A percentile compares a stretch with the other conserved stretches of the same genome.
Evolutionary conservation across 2,888 invertebrate species (phyloP).

Genomic region (Agrenia bidenticulata): DNA sequence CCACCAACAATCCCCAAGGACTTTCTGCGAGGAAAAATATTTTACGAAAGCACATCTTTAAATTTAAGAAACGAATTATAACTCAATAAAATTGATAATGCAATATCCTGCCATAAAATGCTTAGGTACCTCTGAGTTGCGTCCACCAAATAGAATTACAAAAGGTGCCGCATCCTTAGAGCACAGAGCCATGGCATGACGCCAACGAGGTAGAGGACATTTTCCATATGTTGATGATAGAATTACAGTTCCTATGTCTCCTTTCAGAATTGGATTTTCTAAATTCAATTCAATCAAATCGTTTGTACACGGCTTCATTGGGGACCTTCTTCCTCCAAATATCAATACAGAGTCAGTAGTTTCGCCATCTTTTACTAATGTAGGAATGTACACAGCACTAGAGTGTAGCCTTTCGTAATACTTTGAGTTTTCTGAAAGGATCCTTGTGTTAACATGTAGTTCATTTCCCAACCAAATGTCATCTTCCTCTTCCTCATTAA

Average conservation of each 20-base stretch:
- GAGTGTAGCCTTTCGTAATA: slow-evolving; percentile 37
- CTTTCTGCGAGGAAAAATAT: slow-evolving; percentile 20
- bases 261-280: slow-evolving; percentile 31
- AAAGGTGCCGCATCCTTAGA: slow-evolving; percentile 24
- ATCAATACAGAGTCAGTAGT: slow-evolving; percentile 36
- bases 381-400: slow-evolving; percentile 31
- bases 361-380: slow-evolving; percentile 21
- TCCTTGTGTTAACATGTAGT: slow-evolving; percentile 29
- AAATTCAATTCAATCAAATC: slow-evolving; percentile 43
- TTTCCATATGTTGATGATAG: slow-evolving; percentile 30
- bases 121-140: slow-evolving; percentile 33
- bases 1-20: slow-evolving; percentile 45
- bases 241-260: slow-evolving; percentile 29
- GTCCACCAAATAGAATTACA: slow-evolving; percentile 47
- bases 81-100: slow-evolving; percentile 1
- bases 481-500: slow-evolving; percentile 14
- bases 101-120: neutral
- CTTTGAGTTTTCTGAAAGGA: slow-evolving; percentile 35
- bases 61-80: too few species aligned
- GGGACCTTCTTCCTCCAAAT: slow-evolving; percentile 51
- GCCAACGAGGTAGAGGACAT: slow-evolving; percentile 44
- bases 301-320: slow-evolving; percentile 38
- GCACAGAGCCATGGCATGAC: slow-evolving; percentile 39
- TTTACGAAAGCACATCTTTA: neutral
- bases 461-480: slow-evolving; percentile 5